Evolutionary conservation across 1,140 invertebrate species (phyloP), one percentile per base, ranked within the genome.

Genomic region (Lasioglossum albipes): DNA sequence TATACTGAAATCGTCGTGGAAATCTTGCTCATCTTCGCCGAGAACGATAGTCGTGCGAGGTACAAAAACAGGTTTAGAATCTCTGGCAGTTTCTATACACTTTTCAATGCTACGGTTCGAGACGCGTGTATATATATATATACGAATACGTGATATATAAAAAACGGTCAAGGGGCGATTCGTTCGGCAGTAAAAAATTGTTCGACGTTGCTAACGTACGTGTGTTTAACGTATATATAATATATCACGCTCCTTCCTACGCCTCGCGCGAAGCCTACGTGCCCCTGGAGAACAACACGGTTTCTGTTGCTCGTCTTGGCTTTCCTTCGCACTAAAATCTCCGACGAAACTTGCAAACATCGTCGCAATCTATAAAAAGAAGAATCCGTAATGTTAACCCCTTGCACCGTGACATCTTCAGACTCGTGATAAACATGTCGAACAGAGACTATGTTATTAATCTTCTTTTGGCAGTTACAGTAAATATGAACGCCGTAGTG

Each of bases 161-260:
- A 66, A 49, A 13, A 64, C 69, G 67, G 31, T 72, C 42, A 73
- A 64, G 57, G 75, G 49, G 5, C 7, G 27, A 42, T 73, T 66
- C 36, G 77, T 79, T 74, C 77, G 62, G 70, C 70, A 22, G 70
- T 78, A 70, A 71, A 78, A 78, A 72, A 72, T 70, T 22, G 49
- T 65, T 42, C 72, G 65, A 67, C 41, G 52, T 66, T 52, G 42
- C 62, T 27, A 20, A 27, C 41, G 42, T 41, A 41, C 66, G 20
- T 27, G 20, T 27, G 41, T 54, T 13, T 41, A 36, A 66, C 41
- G 41, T 36, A 45, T 42, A 31, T 62, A 54, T 67, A 67, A 36
- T 45, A 20, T 61, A 59, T 64, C 45, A 41, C 65, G 36, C 59
- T 59, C 16, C 13, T 52, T 42, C n/a, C 42, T 49, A 59, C 59